A percentile compares a stretch with the other conserved stretches of the same genome.
Conservation (phyloP, 2,888 invertebrate species). For the Chironomus tentans region DNA sequence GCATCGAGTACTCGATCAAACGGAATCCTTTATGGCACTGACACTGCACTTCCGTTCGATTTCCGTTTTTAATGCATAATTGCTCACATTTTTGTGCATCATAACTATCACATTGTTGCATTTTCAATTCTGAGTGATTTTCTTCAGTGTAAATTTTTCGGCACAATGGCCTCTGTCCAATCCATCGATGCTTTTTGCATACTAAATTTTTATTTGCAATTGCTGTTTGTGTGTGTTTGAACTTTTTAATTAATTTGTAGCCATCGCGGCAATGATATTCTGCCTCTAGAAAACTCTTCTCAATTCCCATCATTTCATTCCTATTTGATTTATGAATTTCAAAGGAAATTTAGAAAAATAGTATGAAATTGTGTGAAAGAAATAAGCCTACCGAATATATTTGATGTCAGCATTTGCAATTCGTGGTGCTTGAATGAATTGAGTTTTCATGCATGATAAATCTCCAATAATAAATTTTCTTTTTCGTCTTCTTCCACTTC, state of each 20-base stretch:
- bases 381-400: conserved; percentile 30
- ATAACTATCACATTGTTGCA: conserved; percentile 21
- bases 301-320: conserved; percentile 29
- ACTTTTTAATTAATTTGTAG: conserved; percentile 27
- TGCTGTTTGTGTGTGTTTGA: conserved; percentile 5
- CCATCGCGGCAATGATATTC: conserved; percentile 31
- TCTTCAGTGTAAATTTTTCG: conserved; percentile 24
- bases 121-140: conserved; percentile 26
- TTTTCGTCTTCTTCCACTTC: not conserved
- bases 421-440: conserved; percentile 30
- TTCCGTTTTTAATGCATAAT: conserved; percentile 30
- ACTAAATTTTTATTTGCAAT: conserved; percentile 28
- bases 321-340: conserved; percentile 15
- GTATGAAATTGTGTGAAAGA: not conserved
- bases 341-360: no score
- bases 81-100: conserved; percentile 29
- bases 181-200: conserved; percentile 30
- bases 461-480: conserved; percentile 28
- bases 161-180: conserved; percentile 29
- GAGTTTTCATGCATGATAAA: conserved; percentile 30
- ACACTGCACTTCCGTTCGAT: conserved; percentile 39
- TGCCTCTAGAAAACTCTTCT: conserved; percentile 30
- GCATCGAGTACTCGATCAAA: conserved; percentile 33
- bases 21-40: conserved; percentile 44
- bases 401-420: conserved; percentile 30